A percentile compares a stretch with the other conserved stretches of the same genome.
phyloP scores from a whole-genome alignment of 2,888 invertebrate species.

The Ischnus inquisitorius region DNA sequence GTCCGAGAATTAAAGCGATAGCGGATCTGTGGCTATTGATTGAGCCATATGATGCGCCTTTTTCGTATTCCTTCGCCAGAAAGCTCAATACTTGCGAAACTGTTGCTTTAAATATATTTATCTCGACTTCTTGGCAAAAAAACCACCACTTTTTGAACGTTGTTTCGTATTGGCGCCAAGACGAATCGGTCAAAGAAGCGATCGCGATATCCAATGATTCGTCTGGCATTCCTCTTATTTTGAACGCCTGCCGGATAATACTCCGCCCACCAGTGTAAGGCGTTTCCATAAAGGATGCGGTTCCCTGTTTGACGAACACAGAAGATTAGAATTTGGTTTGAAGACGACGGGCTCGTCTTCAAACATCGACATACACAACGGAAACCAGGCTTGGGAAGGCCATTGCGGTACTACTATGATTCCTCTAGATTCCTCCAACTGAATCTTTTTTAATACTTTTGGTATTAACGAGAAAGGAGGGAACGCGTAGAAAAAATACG shows the following conservation, averaged over 20 bases:
- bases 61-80: conserved; percentile 16
- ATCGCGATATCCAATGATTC: no score
- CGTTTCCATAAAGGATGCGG: no score
- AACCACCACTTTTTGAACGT: conserved; percentile 30
- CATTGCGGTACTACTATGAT: no score
- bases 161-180: conserved; percentile 30
- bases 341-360: no score
- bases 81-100: conserved; percentile 9
- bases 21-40: conserved; percentile 73
- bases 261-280: not conserved
- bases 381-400: no score
- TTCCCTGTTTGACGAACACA: no score
- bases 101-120: not conserved
- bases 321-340: no score
- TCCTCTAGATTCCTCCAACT: no score
- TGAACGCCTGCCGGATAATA: not conserved
- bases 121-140: not conserved
- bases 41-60: conserved; percentile 66
- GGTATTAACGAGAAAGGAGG: no score
- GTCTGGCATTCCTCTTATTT: not conserved
- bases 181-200: conserved; percentile 25
- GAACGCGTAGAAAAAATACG: no score
- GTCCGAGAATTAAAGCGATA: conserved; percentile 67
- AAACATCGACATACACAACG: no score
- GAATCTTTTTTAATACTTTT: no score